Base-by-base conservation (phyloP, 2,113 vertebrate genomes). In the Myiagra hebetior region DNA sequence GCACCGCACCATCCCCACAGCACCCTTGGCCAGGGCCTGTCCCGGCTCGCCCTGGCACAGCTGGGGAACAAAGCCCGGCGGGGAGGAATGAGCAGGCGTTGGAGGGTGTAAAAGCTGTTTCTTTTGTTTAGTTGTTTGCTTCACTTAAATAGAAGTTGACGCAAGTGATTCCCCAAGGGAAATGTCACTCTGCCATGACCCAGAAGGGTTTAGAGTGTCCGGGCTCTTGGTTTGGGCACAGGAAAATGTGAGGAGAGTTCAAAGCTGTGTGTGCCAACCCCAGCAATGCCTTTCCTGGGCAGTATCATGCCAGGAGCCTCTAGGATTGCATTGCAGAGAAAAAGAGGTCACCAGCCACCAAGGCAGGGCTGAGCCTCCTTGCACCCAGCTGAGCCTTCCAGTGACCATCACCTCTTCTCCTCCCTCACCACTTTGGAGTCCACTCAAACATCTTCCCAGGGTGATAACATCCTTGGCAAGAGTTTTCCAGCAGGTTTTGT, bases 111-210 rank as follows among this genome's bases (percentile, higher is more conserved):
- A 91, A 80, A 50, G 72, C 72, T 22, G 69, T 62, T 65, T 39
- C 68, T 76, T 91, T 76, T 87, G 88, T 85, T 65, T 64, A 53
- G 65, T 49, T 74, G 64, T 82, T 95, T 83, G 85, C 82, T 44
- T 73, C 88, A 37, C 46, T 91, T 52, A 22, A 63, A 35, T 4
- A 68, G 41, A 65, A 83, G 37, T 65, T 81, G 81, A 82, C 6
- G 37, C 73, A 84, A 95, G 74, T 30, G 30, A 59, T 75, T 80
- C 42, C 76, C 55, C 39, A 46, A 44, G 56, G 59, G 37, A 86
- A 93, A 37, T 30, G 73, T 90, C 86, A 52, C 80, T 44, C 67
- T 77, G 64, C 33, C 4, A 17, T 24, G 76, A 91, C 73, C 90
- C 62, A 68, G 77, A 47, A 57, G 83, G 56, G n/a, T 84, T 84